These are phyloP conservation scores for Cyanoramphus novaezelandiae DNA, from an alignment of 2,113 vertebrate genomes.

Conservation along the genomic window DNA sequence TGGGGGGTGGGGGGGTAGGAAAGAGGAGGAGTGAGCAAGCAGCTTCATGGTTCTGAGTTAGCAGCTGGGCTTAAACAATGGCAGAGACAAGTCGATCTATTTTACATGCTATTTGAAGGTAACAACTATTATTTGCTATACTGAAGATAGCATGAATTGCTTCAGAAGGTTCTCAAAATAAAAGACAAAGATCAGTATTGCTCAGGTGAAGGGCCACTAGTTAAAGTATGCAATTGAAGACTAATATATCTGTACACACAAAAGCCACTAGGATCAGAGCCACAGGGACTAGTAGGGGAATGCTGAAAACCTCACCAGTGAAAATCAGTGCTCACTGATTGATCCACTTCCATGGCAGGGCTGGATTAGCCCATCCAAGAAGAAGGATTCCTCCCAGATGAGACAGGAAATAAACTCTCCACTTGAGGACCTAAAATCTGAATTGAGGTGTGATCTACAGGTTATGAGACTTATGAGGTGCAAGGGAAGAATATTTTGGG, in stretches of 20 bases:
- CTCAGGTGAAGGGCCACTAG: background rate
- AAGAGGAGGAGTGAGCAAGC: background rate
- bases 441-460: background rate
- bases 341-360: background rate
- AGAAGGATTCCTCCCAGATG: background rate
- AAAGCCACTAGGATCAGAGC: background rate
- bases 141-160: background rate
- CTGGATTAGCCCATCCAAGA: background rate
- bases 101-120: background rate
- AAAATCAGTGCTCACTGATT: background rate
- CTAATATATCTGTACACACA: background rate
- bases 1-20: accelerated
- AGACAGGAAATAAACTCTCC: background rate
- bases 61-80: background rate
- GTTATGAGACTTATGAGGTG: background rate
- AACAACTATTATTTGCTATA: background rate
- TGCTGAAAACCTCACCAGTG: background rate
- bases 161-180: background rate
- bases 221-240: background rate
- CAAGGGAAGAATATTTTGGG: background rate
- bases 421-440: background rate
- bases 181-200: background rate
- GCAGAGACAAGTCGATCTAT: background rate
- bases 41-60: background rate
- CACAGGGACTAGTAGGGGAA: accelerated